Conservation (phyloP, 2,797 vertebrate species). For the Oreochromis grahami region DNA sequence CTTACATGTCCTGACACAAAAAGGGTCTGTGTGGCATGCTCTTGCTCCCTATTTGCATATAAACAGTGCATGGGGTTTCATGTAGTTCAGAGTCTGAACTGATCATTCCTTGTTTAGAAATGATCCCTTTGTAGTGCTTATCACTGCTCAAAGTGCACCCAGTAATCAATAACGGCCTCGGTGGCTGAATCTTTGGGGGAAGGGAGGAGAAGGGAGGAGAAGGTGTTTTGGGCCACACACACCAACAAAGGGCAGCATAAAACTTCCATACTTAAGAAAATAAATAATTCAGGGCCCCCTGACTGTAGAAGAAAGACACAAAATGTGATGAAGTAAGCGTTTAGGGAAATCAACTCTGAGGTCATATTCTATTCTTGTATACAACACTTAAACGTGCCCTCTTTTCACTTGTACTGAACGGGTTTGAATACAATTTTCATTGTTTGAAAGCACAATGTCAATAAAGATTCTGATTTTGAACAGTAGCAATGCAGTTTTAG, state of each 20-base stretch:
- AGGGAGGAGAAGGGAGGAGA: background rate
- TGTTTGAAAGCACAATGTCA: background rate
- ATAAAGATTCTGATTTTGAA: background rate
- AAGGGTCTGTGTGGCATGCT: background rate
- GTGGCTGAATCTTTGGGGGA: background rate
- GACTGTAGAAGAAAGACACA: background rate
- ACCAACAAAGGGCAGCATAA: background rate
- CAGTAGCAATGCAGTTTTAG: background rate
- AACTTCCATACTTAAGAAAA: background rate
- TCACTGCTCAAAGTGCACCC: conserved; percentile 42
- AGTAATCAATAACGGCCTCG: conserved; percentile 42
- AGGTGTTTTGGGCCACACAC: background rate
- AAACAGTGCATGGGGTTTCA: background rate
- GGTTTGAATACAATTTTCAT: background rate
- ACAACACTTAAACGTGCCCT: background rate
- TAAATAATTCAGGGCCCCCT: background rate
- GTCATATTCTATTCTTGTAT: background rate
- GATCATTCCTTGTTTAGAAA: background rate
- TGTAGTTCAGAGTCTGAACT: background rate
- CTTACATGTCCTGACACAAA: background rate
- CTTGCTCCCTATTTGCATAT: background rate
- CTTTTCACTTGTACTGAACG: background rate
- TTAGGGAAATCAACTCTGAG: too few species aligned
- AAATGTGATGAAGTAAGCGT: background rate
- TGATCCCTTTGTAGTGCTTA: conserved; percentile 36